Conservation (phyloP, 2,797 vertebrate species). For the Euthynnus affinis region DNA sequence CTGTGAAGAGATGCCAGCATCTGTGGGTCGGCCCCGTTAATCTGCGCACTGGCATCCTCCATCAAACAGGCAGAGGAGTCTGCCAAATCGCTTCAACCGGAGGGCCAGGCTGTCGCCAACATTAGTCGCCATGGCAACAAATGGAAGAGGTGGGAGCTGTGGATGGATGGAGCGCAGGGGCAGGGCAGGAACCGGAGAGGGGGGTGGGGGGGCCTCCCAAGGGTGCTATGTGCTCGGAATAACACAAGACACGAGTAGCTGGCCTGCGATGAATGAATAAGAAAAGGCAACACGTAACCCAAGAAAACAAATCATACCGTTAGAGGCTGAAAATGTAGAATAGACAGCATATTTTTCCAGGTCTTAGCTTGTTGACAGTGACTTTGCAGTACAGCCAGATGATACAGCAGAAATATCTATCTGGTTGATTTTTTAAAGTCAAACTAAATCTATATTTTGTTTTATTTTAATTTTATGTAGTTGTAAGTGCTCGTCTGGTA, state of each 20-base stretch:
- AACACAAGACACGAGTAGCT: constrained; percentile 71
- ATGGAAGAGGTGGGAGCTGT: constrained; percentile 68
- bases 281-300: constrained; percentile 54
- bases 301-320: constrained; percentile 53
- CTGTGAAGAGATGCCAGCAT: constrained; percentile 71
- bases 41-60: constrained; percentile 73
- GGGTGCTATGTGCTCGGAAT: constrained; percentile 77
- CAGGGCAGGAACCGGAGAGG: constrained; percentile 62
- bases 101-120: constrained; percentile 73
- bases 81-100: constrained; percentile 66
- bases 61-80: constrained; percentile 64
- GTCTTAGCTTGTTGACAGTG: neutral
- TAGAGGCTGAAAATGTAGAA: neutral
- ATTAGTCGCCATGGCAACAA: constrained; percentile 82
- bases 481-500: no score
- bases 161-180: constrained; percentile 65
- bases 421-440: no score
- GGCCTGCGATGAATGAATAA: constrained; percentile 54
- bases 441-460: no score
- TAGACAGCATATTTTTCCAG: neutral
- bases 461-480: no score
- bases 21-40: constrained; percentile 63
- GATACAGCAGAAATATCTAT: no score
- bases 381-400: neutral
- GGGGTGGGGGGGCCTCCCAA: constrained; percentile 59